Evolutionary conservation across 1,140 invertebrate genomes (phyloP).

Genomic region (Xylocopa sonorina): DNA sequence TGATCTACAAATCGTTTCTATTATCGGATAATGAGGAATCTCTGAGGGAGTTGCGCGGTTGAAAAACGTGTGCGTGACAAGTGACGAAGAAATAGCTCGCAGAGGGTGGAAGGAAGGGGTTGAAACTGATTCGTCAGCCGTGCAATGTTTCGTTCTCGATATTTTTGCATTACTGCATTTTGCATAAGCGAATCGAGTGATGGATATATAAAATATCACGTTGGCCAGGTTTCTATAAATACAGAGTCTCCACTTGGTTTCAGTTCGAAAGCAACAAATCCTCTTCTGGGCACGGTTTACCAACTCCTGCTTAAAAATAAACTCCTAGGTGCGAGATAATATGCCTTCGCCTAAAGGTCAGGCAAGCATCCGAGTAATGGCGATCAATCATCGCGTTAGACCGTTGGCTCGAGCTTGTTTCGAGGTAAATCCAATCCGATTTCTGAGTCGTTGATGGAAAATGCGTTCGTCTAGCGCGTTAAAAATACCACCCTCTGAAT

Average conservation of each 20-base stretch:
- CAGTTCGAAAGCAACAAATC: background rate
- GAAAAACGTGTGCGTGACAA: no score
- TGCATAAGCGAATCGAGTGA: background rate
- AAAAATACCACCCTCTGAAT: background rate
- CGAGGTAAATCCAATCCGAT: background rate
- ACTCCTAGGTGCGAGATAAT: slow-evolving; percentile 3
- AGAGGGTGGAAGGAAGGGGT: background rate
- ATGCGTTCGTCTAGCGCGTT: background rate
- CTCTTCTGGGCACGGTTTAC: slow-evolving; percentile 15
- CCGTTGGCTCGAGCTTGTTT: background rate
- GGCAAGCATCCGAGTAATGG: slow-evolving; percentile 5
- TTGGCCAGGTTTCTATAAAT: slow-evolving; percentile 8
- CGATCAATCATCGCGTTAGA: slow-evolving; percentile 17
- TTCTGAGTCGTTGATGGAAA: background rate
- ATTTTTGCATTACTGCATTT: background rate
- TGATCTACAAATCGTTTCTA: no score
- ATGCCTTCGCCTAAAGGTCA: slow-evolving; percentile 10
- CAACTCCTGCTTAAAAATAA: slow-evolving; percentile 10
- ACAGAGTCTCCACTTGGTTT: background rate
- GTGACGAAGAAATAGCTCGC: background rate
- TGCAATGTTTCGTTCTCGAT: no score
- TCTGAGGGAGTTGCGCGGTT: no score
- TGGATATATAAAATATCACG: background rate
- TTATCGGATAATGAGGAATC: no score
- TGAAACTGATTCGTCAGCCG: no score